These are phyloP conservation scores for Rhea pennata DNA, from an alignment of 2,113 vertebrate species.

Conservation along the genomic window DNA sequence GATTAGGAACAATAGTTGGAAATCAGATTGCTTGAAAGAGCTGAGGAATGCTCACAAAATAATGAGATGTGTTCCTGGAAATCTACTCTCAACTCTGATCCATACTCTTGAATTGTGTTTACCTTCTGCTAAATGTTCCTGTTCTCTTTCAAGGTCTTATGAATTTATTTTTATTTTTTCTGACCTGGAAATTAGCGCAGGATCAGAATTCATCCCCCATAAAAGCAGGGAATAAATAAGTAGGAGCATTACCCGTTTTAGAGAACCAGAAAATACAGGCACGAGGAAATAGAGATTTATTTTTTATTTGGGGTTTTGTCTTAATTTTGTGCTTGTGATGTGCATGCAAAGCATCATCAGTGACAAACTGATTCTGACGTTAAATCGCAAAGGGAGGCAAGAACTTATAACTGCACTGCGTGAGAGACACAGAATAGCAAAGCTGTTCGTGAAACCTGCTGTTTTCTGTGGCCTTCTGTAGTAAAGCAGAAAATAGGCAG, in stretches of 20 bases:
- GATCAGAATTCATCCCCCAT: not conserved
- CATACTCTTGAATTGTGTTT: not conserved
- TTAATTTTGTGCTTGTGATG: rapidly evolving
- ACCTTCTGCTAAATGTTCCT: not conserved
- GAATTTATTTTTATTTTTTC: not conserved
- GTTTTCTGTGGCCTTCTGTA: not conserved
- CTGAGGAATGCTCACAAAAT: not conserved
- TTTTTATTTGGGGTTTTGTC: not conserved
- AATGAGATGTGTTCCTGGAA: not conserved
- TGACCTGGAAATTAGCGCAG: not conserved
- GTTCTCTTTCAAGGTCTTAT: not conserved
- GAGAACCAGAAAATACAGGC: not conserved
- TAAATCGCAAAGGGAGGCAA: not conserved
- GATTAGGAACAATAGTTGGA: not conserved
- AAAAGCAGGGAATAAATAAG: not conserved
- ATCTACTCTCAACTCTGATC: conserved; percentile 1
- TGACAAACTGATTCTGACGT: not conserved
- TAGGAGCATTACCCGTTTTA: not conserved
- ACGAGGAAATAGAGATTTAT: not conserved
- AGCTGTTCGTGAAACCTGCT: not conserved
- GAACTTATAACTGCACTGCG: not conserved
- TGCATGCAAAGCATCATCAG: not conserved
- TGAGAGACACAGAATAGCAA: not conserved
- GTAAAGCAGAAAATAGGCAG: not conserved
- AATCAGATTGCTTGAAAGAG: not conserved